Evolutionary conservation across 64 coral and sea anemone genomes (phyloP).

Genomic region (Catalaphyllia jardinei): DNA sequence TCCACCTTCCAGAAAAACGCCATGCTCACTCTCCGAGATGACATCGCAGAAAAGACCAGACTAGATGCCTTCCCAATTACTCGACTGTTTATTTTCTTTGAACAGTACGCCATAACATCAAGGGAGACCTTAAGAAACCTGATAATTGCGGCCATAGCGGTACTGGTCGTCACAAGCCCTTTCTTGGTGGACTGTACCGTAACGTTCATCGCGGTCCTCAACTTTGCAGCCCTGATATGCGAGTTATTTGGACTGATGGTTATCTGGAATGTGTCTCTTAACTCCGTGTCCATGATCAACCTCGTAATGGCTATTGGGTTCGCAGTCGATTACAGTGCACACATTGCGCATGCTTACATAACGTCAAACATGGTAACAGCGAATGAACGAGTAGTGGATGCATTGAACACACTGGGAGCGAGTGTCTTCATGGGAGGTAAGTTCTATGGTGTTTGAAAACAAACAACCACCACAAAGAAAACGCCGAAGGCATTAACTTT

Average conservation of each 20-base stretch:
- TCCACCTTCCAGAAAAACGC: constrained; percentile 57
- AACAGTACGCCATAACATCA: constrained; percentile 54
- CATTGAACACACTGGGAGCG: constrained; percentile 54
- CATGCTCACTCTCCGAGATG: constrained; percentile 58
- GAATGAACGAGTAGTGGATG: constrained; percentile 40
- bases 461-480: no score
- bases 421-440: constrained; percentile 72
- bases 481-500: no score
- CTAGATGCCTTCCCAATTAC: constrained; percentile 57
- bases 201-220: constrained; percentile 35
- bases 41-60: constrained; percentile 34
- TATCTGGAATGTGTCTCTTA: constrained; percentile 65
- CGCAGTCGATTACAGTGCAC: constrained; percentile 67
- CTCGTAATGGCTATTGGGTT: constrained; percentile 61
- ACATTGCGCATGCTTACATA: constrained; percentile 63
- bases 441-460: neutral
- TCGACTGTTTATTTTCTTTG: constrained; percentile 40
- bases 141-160: constrained; percentile 47
- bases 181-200: constrained; percentile 51
- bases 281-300: constrained; percentile 64
- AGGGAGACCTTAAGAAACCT: constrained; percentile 68
- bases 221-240: constrained; percentile 46
- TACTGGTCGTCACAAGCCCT: constrained; percentile 53
- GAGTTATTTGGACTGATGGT: constrained; percentile 69
- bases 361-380: constrained; percentile 16